Evolutionary conservation across 2,888 invertebrate genomes (phyloP).

Genomic region (Metallyticus violacea): DNA sequence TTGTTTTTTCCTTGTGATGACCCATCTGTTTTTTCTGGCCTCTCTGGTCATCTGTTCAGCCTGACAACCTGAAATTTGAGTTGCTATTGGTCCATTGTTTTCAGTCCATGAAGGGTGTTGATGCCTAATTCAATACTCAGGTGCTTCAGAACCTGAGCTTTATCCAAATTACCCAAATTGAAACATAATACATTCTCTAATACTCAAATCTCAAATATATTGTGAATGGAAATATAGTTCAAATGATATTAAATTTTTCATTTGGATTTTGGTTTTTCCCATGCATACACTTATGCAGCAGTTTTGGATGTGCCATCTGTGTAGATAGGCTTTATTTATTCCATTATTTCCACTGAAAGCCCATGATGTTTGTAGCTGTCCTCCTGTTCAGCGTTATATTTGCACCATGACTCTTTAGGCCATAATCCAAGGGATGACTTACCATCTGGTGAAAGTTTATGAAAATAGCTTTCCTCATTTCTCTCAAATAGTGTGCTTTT

Average conservation of each 20-base stretch:
- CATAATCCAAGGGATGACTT: neutral
- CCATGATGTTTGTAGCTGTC: neutral
- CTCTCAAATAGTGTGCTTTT: neutral
- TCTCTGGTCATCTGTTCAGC: neutral
- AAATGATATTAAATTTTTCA: neutral
- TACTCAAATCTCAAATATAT: neutral
- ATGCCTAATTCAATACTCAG: neutral
- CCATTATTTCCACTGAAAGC: neutral
- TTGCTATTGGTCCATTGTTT: neutral
- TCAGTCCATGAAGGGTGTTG: neutral
- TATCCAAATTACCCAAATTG: neutral
- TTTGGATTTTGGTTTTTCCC: too few relatives aligned
- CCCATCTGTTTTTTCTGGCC: neutral
- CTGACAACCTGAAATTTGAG: too few relatives aligned
- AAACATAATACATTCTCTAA: neutral
- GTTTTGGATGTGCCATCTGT: neutral
- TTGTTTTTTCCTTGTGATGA: neutral
- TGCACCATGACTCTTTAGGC: neutral
- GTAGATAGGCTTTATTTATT: neutral
- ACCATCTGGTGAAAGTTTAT: neutral
- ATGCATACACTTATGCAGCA: neutral
- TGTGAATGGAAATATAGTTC: neutral
- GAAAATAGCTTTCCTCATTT: neutral
- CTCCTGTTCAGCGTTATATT: neutral
- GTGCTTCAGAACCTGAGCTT: neutral